These are phyloP conservation scores for Drosophila suboccidentalis DNA, from an alignment of 2,888 invertebrate species.

Conservation along the genomic window DNA sequence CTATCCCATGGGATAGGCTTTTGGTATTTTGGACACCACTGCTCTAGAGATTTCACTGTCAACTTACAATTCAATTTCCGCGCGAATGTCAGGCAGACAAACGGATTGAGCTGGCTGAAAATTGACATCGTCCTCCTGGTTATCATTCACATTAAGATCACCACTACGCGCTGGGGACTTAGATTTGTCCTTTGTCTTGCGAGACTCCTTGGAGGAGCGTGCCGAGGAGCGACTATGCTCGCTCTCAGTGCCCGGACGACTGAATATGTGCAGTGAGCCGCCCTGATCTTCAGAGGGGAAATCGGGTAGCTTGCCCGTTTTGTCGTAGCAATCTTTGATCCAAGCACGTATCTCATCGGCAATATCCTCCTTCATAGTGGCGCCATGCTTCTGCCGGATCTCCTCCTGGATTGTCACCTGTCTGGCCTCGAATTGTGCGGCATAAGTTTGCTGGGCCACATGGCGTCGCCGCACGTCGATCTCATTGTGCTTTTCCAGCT, in stretches of 20 bases:
- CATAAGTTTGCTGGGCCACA: slow-evolving; percentile 89
- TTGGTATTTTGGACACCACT: too few relatives aligned
- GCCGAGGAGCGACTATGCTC: slow-evolving; percentile 93
- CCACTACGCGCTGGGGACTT: slow-evolving; percentile 86
- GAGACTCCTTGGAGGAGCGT: slow-evolving; percentile 92
- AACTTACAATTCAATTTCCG: slow-evolving; percentile 90
- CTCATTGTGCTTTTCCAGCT: slow-evolving; percentile 79
- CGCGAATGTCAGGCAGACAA: slow-evolving; percentile 90
- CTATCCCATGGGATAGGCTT: too few relatives aligned
- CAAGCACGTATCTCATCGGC: slow-evolving; percentile 94
- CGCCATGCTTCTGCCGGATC: slow-evolving; percentile 90
- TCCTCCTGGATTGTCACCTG: slow-evolving; percentile 88
- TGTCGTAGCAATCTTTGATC: slow-evolving; percentile 93
- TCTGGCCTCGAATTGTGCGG: slow-evolving; percentile 90
- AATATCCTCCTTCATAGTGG: slow-evolving; percentile 93
- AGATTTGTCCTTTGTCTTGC: slow-evolving; percentile 91
- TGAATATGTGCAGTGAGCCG: slow-evolving; percentile 94
- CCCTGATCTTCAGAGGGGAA: slow-evolving; percentile 96
- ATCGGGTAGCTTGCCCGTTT: slow-evolving; percentile 95
- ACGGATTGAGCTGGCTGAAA: slow-evolving; percentile 90
- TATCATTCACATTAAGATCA: slow-evolving; percentile 88
- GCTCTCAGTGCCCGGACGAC: slow-evolving; percentile 92
- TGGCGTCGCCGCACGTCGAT: slow-evolving; percentile 87
- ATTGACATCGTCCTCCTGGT: slow-evolving; percentile 86
- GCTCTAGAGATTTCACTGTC: too few relatives aligned